These are phyloP conservation scores for human (Homo sapiens) DNA, from an alignment of 2,113 vertebrate genomes.

Conservation along the genomic window DNA sequence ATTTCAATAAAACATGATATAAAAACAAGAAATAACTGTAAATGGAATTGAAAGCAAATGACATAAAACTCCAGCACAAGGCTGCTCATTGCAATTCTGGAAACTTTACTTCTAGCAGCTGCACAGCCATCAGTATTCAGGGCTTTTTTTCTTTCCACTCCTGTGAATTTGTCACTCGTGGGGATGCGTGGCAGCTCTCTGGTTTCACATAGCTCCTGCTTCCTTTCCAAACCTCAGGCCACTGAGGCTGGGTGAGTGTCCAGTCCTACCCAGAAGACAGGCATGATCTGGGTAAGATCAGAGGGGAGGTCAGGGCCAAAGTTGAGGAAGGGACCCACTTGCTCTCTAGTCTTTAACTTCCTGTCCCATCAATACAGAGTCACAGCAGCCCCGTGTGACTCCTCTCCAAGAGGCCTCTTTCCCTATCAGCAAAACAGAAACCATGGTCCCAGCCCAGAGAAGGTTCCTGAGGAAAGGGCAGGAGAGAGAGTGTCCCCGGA, in stretches of 20 bases:
- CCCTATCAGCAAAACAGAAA: neutral
- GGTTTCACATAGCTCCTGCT: neutral
- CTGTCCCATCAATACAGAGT: neutral
- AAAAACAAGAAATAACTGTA: constrained; percentile 78
- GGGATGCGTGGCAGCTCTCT: neutral
- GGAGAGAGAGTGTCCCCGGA: neutral
- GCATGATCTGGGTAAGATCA: neutral
- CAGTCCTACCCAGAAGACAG: neutral
- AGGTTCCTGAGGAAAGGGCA: neutral
- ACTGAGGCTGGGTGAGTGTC: neutral
- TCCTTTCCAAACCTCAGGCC: neutral
- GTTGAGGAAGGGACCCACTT: neutral
- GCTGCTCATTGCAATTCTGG: constrained; percentile 56
- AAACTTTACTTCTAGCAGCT: constrained; percentile 65
- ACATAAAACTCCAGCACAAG: constrained; percentile 64
- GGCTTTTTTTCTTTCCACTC: neutral
- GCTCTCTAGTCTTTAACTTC: neutral
- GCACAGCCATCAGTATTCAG: constrained; percentile 49
- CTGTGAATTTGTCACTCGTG: neutral
- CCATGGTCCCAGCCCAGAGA: neutral
- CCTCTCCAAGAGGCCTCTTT: neutral
- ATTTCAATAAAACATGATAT: constrained; percentile 79
- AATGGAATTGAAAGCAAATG: constrained; percentile 75
- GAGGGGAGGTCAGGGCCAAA: neutral
- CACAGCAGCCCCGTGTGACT: fast-evolving